Conservation (phyloP, 2,797 vertebrate genomes). For the Tapirus indicus region DNA sequence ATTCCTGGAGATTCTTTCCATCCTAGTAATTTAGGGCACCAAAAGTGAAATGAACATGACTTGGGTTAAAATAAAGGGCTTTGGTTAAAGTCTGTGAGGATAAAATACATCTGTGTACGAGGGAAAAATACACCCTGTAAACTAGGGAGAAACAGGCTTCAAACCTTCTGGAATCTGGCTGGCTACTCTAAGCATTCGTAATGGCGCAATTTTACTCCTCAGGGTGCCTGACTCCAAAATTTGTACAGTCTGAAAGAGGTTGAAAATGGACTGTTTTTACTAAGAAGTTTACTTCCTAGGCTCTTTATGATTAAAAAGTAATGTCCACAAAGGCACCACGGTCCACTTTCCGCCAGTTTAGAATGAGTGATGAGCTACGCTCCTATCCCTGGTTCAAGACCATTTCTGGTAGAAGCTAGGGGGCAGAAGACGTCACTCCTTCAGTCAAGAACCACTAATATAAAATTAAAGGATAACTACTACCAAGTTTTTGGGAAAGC, state of each 20-base stretch:
- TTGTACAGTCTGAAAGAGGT: background rate
- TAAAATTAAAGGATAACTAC: background rate
- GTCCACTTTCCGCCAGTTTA: background rate
- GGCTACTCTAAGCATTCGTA: background rate
- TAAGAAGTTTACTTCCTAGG: background rate
- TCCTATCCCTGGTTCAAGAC: background rate
- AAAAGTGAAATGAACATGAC: background rate
- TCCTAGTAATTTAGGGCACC: background rate
- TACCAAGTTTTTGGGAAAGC: background rate
- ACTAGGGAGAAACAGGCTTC: background rate
- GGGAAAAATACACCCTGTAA: background rate
- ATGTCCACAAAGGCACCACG: background rate
- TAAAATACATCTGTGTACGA: background rate
- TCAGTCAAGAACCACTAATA: background rate
- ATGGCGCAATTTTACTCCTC: background rate
- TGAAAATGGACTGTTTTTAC: background rate
- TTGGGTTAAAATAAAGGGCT: background rate
- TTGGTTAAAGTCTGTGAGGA: background rate
- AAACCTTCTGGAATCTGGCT: background rate
- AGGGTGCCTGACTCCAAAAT: background rate
- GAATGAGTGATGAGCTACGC: background rate
- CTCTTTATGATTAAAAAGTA: background rate
- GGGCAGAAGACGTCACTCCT: background rate
- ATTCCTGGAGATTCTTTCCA: background rate
- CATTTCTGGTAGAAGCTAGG: background rate